Evolutionary conservation across 2,888 invertebrate species (phyloP), one percentile per base, ranked within the genome.

Genomic region (Capitulum mitella): DNA sequence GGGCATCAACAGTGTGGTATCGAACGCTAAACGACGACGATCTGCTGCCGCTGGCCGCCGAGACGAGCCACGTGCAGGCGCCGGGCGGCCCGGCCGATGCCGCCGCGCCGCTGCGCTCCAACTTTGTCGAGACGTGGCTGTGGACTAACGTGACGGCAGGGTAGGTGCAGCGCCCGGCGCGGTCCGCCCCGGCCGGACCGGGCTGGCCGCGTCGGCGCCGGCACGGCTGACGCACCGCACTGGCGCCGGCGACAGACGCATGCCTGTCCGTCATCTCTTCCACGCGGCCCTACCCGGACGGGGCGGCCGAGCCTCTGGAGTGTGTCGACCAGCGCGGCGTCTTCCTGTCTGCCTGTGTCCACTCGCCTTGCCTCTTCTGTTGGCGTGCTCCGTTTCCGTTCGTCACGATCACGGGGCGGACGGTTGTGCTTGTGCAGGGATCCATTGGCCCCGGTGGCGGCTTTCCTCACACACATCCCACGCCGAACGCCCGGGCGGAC

Each of bases 91-190:
- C 70, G 19, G 40, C 37, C 70, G 37, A 8, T 40, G 37, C 37
- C 70, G 6, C 26, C 22, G 19, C 26, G 8, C 22, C 26, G 16
- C 12, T 34, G 22, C 70, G 70, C 70, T 22, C 70, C 70, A 26
- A 70, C 70, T 70, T 70, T 70, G 37, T 40, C 26, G 70, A 70
- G 70, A 70, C 70, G 22, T 70, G 70, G 70, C 70, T 70, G 26
- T 70, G 70, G 70, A 70, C 70, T 37, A 70, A 70, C 70, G 70
- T 70, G 22, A 70, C 70, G 22, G 70, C 70, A 10, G 70, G 70
- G 70, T 70, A 40, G 1, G 70, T 58, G 58, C 2, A 43, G 48
- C 29, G 32, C 61, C 12, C 29, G n/a, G 40, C 78, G 43, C 43
- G 43, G 6, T 8, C 43, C 43, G 6, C 43, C 43, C 6, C 43